Conservation (phyloP, 2,113 vertebrate genomes). For the Phainopepla nitens region DNA sequence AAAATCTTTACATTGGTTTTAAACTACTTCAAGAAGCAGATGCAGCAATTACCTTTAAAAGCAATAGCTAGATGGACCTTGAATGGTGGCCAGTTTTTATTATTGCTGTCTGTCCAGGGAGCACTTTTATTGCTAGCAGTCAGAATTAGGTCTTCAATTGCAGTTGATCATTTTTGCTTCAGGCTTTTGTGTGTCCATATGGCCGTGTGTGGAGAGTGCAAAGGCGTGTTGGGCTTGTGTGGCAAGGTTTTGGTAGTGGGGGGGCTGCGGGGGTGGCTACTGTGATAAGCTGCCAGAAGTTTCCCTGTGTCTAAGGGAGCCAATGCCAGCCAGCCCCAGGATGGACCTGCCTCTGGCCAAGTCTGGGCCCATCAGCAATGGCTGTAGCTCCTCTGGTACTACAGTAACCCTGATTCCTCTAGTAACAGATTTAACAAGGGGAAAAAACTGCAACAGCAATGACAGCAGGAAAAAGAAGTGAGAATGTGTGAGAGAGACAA, state of each 20-base stretch:
- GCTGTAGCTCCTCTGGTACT: not conserved
- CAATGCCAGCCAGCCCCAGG: not conserved
- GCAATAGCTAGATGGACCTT: constrained; percentile 14
- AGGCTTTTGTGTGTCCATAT: constrained; percentile 52
- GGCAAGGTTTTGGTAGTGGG: not conserved
- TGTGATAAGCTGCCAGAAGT: not conserved
- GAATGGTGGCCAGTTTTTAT: constrained; percentile 42
- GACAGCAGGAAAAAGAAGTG: not conserved
- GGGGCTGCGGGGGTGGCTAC: not conserved
- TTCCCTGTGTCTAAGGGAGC: not conserved
- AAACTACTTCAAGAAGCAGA: constrained; percentile 54
- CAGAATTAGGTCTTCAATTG: constrained; percentile 52
- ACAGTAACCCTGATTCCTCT: too few relatives aligned
- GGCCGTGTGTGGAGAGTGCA: not conserved
- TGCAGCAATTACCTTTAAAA: constrained; percentile 62
- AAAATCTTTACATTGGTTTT: constrained; percentile 35
- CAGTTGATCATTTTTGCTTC: constrained; percentile 53
- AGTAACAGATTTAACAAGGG: not conserved
- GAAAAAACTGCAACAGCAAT: not conserved
- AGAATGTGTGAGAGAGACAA: not conserved
- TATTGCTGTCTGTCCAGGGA: constrained; percentile 37
- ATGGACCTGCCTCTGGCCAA: not conserved
- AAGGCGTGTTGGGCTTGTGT: not conserved
- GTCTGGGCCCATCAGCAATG: rapidly evolving
- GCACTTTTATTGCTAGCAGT: constrained; percentile 56